Conservation (phyloP, 2,888 invertebrate species). For the Apodemia duryi region DNA sequence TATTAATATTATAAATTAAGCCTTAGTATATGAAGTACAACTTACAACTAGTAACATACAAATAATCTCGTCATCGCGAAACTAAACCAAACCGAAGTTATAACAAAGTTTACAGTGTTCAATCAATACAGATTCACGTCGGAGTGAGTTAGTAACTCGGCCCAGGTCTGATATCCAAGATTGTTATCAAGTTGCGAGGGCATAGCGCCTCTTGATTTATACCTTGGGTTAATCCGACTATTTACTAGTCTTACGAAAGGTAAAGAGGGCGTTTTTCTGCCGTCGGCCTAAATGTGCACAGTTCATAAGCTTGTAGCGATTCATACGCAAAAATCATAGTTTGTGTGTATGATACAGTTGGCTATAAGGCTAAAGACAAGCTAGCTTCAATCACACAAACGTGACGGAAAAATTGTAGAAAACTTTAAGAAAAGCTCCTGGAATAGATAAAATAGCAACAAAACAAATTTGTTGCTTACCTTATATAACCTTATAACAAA, state of each 20-base stretch:
- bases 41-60: neutral
- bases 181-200: conserved; percentile 37
- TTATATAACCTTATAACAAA: too few relatives aligned
- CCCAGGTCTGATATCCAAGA: conserved; percentile 34
- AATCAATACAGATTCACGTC: conserved; percentile 25
- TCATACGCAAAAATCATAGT: neutral
- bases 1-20: too few relatives aligned
- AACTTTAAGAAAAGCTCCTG: too few relatives aligned
- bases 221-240: conserved; percentile 70
- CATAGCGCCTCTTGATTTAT: conserved; percentile 57
- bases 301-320: conserved; percentile 31
- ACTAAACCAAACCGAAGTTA: conserved; percentile 15
- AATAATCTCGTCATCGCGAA: conserved; percentile 19
- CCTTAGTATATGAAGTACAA: too few relatives aligned
- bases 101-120: conserved; percentile 16
- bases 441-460: too few relatives aligned
- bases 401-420: too few relatives aligned
- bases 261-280: conserved; percentile 69
- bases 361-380: too few relatives aligned
- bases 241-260: conserved; percentile 76
- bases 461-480: too few relatives aligned
- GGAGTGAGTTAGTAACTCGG: conserved; percentile 22
- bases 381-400: too few relatives aligned
- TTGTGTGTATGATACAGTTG: too few relatives aligned
- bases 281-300: conserved; percentile 40